These are phyloP conservation scores for Plebejus anna DNA, from an alignment of 2,888 invertebrate species.

Conservation along the genomic window DNA sequence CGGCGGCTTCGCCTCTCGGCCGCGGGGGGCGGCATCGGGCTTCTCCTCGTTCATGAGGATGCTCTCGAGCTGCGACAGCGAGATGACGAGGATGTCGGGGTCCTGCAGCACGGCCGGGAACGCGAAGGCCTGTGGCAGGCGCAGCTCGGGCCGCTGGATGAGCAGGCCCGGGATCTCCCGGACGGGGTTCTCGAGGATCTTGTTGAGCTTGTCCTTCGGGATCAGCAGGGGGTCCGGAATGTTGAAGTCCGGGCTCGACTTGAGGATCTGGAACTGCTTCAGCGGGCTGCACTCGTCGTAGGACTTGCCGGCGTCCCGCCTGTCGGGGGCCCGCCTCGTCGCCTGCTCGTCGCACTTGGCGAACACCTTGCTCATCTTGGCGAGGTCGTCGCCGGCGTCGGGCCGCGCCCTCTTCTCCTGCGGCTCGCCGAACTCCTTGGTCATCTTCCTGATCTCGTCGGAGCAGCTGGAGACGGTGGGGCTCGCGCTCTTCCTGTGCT, in stretches of 20 bases:
- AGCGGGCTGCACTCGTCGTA: conserved; percentile 81
- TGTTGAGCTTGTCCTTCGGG: conserved; percentile 86
- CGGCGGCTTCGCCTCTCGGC: conserved; percentile 47
- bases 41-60: conserved; percentile 78
- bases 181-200: conserved; percentile 85
- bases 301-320: conserved; percentile 46
- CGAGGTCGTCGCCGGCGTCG: conserved; percentile 59
- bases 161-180: conserved; percentile 88
- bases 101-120: conserved; percentile 86
- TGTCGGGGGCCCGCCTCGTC: conserved; percentile 49
- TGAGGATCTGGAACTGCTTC: conserved; percentile 85
- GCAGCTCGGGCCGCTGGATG: conserved; percentile 84
- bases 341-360: conserved; percentile 56
- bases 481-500: conserved; percentile 83
- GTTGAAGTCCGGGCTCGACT: conserved; percentile 83
- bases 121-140: conserved; percentile 86
- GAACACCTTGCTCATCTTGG: conserved; percentile 64
- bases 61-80: conserved; percentile 85
- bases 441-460: conserved; percentile 83
- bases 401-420: conserved; percentile 65
- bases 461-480: conserved; percentile 87
- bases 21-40: conserved; percentile 43
- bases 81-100: conserved; percentile 88
- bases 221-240: conserved; percentile 91
- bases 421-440: conserved; percentile 73